Base-by-base conservation (phyloP, 2,113 vertebrate species). In the Perca flavescens region DNA sequence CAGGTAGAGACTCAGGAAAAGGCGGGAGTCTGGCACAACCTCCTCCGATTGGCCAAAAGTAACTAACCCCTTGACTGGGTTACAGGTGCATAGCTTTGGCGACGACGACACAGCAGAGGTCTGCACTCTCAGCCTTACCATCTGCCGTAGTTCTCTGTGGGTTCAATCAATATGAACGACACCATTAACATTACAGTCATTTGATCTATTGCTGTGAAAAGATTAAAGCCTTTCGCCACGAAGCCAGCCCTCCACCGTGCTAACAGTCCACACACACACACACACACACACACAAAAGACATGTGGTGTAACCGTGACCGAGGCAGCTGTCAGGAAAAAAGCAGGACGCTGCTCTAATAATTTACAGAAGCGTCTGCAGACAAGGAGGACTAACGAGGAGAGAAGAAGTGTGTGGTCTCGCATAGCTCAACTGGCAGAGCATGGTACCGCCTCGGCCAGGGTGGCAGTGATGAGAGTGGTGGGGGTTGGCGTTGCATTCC, bases 391-490 rank as follows among this genome's bases (percentile, higher is more conserved):
- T 88, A 86, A 89, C 70, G 52, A 83, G 80, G 62, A 66, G 78
- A 31, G 74, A 86, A 75, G 80, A 66, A 53, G 71, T 89, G 88
- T 92, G 91, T 90, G 90, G 88, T 90, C 91, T 79, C 31, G 65
- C 60, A 69, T 13, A 75, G 65, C 76, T 78, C 57, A 13, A 65
- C 79, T 79, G 70, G 89, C 69, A 85, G 77, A 83, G 83, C 81
- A 52, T 77, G 88, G 83, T 79, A 80, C 78, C 53, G 3, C 63
- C 54, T 73, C 58, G 31, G 50, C 54, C 61, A 31, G 54, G 70
- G 69, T 70, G 69, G 73, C 21, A 22, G 60, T 19, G 64, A 19
- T 72, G 49, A 40, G 47, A 46, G 40, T 0, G 21, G 25, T 8
- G 19, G 31, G 56, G 68, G 49, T 15, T 40, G 79, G 21, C 4